Percentiles rank a stretch among this genome's conserved stretches.
These are phyloP conservation scores for Hecatera dysodea DNA, from an alignment of 2,888 invertebrate genomes.

Conservation along the genomic window DNA sequence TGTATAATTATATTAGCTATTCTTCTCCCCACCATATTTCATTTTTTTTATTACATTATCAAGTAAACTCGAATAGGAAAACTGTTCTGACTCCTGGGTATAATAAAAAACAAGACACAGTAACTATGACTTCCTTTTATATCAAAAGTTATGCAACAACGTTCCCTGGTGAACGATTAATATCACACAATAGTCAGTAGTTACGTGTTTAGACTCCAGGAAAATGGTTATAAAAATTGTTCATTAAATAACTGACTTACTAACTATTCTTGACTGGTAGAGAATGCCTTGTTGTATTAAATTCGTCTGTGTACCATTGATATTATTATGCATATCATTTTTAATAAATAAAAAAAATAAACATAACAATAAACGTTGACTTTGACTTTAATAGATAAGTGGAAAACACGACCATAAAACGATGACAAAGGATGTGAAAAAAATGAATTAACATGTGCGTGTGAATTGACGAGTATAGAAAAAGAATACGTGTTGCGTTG, in stretches of 20 bases:
- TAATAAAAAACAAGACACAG: conserved; percentile 31
- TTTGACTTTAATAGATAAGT: too few species aligned
- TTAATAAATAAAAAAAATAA: too few species aligned
- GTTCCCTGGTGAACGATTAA: conserved; percentile 44
- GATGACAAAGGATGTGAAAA: too few species aligned
- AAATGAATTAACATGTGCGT: too few species aligned
- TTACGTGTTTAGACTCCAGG: conserved; percentile 24
- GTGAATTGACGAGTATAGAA: too few species aligned
- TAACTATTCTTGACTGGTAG: too few species aligned
- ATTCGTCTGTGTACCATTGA: too few species aligned
- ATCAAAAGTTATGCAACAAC: conserved; percentile 38
- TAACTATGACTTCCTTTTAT: conserved; percentile 46
- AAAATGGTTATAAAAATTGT: neutral
- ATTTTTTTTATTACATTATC: conserved; percentile 21
- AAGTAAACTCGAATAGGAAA: conserved; percentile 27
- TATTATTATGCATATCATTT: too few species aligned
- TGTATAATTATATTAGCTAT: too few species aligned
- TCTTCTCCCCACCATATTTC: neutral
- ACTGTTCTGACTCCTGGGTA: conserved; percentile 29
- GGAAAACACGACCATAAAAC: too few species aligned
- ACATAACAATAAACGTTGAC: too few species aligned
- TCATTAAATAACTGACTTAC: neutral
- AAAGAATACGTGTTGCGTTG: too few species aligned
- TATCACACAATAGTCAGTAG: conserved; percentile 31
- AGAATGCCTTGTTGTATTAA: neutral